Conservation (phyloP, 2,888 invertebrate species). For the Andricus curvator region DNA sequence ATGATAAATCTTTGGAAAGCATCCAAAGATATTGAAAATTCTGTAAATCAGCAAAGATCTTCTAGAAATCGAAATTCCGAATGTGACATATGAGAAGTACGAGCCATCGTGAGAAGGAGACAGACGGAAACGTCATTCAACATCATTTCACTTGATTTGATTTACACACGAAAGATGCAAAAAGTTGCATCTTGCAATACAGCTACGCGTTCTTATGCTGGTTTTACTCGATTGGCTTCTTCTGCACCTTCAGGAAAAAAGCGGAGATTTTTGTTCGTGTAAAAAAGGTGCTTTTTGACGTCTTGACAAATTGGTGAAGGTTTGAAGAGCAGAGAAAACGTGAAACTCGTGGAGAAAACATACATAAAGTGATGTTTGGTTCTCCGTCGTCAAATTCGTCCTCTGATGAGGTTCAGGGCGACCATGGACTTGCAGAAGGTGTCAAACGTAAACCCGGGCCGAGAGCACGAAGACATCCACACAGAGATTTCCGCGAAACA, state of each 20-base stretch:
- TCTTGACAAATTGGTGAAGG: background rate
- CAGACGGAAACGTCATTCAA: background rate
- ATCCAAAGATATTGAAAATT: background rate
- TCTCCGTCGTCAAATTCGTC: slow-evolving; percentile 60
- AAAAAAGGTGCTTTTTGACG: background rate
- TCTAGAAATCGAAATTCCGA: background rate
- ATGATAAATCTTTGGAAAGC: background rate
- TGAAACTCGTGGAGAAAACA: background rate
- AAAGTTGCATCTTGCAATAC: background rate
- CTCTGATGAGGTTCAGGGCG: slow-evolving; percentile 60
- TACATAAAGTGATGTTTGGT: slow-evolving; percentile 3
- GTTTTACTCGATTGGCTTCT: background rate
- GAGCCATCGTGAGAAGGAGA: background rate
- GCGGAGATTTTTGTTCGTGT: background rate
- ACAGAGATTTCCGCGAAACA: slow-evolving; percentile 51
- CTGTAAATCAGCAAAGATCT: background rate
- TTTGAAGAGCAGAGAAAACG: background rate
- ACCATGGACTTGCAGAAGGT: slow-evolving; percentile 47
- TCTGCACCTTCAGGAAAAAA: background rate
- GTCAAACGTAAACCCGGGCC: slow-evolving; percentile 43
- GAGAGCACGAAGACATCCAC: slow-evolving; percentile 49
- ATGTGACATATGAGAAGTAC: background rate
- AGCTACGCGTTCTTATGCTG: background rate
- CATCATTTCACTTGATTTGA: slow-evolving; percentile 4
- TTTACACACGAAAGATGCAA: slow-evolving; percentile 18